phyloP scores from a whole-genome alignment of 2,888 invertebrate species.

The Cosmia pyralina region DNA sequence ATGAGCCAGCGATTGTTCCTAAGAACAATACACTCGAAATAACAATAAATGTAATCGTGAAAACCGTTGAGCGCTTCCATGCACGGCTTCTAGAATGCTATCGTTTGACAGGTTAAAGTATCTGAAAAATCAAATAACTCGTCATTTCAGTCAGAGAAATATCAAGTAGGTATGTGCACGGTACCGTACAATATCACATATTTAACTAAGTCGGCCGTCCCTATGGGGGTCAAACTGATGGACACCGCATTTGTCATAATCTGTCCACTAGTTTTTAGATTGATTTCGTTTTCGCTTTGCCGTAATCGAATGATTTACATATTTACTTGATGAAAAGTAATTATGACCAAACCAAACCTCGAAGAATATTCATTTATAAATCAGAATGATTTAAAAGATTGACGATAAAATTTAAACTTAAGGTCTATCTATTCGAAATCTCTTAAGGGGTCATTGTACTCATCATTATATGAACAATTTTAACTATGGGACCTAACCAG shows the following conservation, averaged over 20 bases:
- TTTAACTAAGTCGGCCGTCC: constrained; percentile 14
- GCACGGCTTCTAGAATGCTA: background rate
- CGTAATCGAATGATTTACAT: constrained; percentile 45
- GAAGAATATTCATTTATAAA: constrained; percentile 18
- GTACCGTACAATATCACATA: background rate
- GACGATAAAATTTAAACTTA: background rate
- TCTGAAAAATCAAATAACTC: background rate
- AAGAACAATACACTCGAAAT: background rate
- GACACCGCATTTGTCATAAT: constrained; percentile 30
- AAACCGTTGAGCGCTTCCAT: background rate
- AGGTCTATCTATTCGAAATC: too few relatives aligned
- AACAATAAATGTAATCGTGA: background rate
- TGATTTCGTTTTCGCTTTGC: constrained; percentile 32
- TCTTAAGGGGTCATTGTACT: too few relatives aligned
- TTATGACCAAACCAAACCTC: constrained; percentile 9
- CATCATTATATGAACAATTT: too few relatives aligned
- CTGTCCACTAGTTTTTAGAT: constrained; percentile 15
- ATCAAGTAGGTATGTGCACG: background rate
- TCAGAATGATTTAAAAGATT: constrained; percentile 9
- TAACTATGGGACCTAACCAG: too few relatives aligned
- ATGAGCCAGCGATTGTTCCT: background rate
- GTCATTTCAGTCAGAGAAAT: background rate
- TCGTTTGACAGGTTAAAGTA: background rate
- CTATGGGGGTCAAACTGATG: constrained; percentile 6
- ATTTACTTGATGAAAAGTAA: constrained; percentile 41